Evolutionary conservation across 2,888 invertebrate species (phyloP).

Genomic region (Drosophila diplacantha): DNA sequence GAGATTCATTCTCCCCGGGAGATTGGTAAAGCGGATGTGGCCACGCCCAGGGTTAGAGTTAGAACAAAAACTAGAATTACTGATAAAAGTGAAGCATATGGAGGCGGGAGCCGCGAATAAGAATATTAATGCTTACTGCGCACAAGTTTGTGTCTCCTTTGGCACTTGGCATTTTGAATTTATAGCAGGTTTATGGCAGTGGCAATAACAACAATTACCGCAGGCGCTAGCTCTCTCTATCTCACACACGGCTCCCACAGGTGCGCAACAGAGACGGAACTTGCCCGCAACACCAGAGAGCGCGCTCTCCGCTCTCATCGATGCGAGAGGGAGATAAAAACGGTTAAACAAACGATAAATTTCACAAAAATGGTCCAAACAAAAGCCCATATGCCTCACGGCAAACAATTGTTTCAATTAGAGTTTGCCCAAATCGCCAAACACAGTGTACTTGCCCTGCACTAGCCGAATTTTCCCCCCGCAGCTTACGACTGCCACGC

Average conservation of each 20-base stretch:
- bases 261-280: constrained; percentile 35
- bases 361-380: constrained; percentile 36
- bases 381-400: not conserved
- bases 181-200: constrained; percentile 32
- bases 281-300: constrained; percentile 17
- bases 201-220: constrained; percentile 18
- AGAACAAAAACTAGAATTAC: constrained; percentile 21
- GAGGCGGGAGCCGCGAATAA: constrained; percentile 4
- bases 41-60: constrained; percentile 37
- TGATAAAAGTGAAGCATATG: constrained; percentile 27
- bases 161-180: constrained; percentile 37
- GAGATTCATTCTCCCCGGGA: constrained; percentile 12
- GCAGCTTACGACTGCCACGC: constrained; percentile 55
- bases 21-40: constrained; percentile 58
- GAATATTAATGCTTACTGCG: constrained; percentile 24
- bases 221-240: constrained; percentile 13
- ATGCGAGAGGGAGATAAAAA: constrained; percentile 38
- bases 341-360: constrained; percentile 52
- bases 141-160: constrained; percentile 25
- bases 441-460: constrained; percentile 2
- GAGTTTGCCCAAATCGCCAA: not conserved
- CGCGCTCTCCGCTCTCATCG: constrained; percentile 34
- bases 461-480: not conserved
- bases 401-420: not conserved
- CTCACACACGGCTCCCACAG: constrained; percentile 12